These are phyloP conservation scores for Eudemis profundana DNA, from an alignment of 2,888 invertebrate genomes.

Conservation along the genomic window DNA sequence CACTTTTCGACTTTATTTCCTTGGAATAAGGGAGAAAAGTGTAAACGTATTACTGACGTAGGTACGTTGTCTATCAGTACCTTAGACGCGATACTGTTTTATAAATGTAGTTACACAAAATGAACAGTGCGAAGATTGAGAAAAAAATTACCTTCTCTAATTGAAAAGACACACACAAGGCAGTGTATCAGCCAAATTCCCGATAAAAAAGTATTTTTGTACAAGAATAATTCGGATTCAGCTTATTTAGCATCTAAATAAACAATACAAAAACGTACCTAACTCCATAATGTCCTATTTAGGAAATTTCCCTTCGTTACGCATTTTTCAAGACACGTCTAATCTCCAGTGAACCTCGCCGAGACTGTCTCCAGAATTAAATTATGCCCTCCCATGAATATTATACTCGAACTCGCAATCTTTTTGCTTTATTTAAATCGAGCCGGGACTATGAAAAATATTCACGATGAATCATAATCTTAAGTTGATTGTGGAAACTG, in stretches of 20 bases:
- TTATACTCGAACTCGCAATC: constrained; percentile 77
- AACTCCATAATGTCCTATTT: constrained; percentile 77
- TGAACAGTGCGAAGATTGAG: too few species aligned
- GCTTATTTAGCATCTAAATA: constrained; percentile 41
- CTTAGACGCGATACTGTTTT: too few species aligned
- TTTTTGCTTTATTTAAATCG: constrained; percentile 67
- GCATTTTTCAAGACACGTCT: constrained; percentile 72
- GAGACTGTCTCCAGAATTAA: constrained; percentile 77
- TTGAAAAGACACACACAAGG: too few species aligned
- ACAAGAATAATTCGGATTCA: too few species aligned
- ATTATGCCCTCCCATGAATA: constrained; percentile 83
- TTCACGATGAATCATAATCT: constrained; percentile 66
- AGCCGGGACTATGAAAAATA: constrained; percentile 61
- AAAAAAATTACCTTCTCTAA: too few species aligned
- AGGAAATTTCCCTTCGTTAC: constrained; percentile 74
- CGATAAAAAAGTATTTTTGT: too few species aligned
- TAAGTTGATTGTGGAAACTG: constrained; percentile 45
- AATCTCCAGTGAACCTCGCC: constrained; percentile 67
- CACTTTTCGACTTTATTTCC: too few species aligned
- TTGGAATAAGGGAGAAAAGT: too few species aligned
- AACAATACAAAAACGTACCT: constrained; percentile 65
- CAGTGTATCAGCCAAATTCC: too few species aligned
- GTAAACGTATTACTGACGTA: too few species aligned
- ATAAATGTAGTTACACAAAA: too few species aligned
- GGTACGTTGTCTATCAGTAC: too few species aligned